Evolutionary conservation across 37 sponge, comb jelly and placozoan genomes (phyloP), one percentile per base, ranked within the genome.

Genomic region (Ephydatia muelleri): DNA sequence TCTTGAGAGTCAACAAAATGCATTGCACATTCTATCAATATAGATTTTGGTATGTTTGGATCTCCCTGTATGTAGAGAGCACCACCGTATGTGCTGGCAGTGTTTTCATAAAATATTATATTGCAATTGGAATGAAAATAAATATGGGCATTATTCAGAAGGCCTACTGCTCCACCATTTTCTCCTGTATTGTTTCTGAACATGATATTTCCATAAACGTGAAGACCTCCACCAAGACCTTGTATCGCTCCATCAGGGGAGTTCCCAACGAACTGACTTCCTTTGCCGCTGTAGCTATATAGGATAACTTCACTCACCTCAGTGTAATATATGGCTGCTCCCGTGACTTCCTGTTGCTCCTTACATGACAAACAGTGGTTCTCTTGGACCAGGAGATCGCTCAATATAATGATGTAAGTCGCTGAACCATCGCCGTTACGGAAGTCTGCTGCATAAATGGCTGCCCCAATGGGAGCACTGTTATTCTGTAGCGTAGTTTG

Each of bases 21-120:
- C 21, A 79, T 36, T 3, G 72, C 49, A 12, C 16, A 11, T 13
- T 69, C 13, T 33, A 14, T 38, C 0, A 32, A 49, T 2, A 85
- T 28, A 32, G 72, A 16, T n/a, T 23, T 70, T 19, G 72, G 65
- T 34, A 85, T 64, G 33, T 79, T n/a, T 49, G 78, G 86, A 14
- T 79, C 34, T 3, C 49, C 86, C 33, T 79, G 79, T 14, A 57
- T 68, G 49, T 72, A 85, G 27, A 85, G 78, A 13, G 86, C 86
- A 65, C 86, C 86, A 23, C 86, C 86, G 5, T 26, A 31, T 8
- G 32, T 19, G 23, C 40, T 16, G 9, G 73, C 86, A 0, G 48
- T 27, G 65, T 85, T 85, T 6, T 32, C 25, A 3, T 21, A 12
- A 48, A 85, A 85, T 12, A 5, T 9, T 43, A 43, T 6, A 6